phyloP scores from a whole-genome alignment of 2,113 vertebrate genomes.

The Chroicocephalus ridibundus region DNA sequence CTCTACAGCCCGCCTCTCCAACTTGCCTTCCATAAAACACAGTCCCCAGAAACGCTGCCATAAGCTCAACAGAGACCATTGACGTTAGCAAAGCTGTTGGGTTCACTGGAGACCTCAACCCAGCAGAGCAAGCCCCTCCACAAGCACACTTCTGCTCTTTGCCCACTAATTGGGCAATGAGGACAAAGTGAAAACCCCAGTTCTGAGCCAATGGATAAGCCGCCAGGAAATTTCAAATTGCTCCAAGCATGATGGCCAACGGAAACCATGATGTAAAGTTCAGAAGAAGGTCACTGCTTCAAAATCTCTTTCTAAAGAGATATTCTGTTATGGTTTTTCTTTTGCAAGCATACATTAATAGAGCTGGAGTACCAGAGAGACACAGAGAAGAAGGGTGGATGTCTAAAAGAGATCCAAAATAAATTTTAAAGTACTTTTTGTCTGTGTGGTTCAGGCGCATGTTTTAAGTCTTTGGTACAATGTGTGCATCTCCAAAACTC shows the following conservation, averaged over 20 bases:
- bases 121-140: neutral
- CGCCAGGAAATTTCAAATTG: constrained; percentile 35
- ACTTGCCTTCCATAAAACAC: neutral
- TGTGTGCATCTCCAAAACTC: neutral
- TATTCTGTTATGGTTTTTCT: neutral
- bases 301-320: constrained; percentile 7
- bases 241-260: neutral
- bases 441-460: neutral
- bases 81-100: neutral
- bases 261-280: constrained; percentile 55
- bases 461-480: neutral
- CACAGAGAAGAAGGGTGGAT: neutral
- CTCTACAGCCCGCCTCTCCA: neutral
- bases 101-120: neutral
- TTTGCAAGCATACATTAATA: neutral
- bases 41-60: neutral
- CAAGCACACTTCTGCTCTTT: constrained; percentile 3
- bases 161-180: constrained; percentile 21
- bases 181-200: constrained; percentile 16
- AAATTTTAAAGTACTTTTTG: neutral
- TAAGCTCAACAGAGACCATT: neutral
- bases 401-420: neutral
- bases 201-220: constrained; percentile 2
- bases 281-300: constrained; percentile 36
- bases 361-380: neutral